Base-by-base conservation (phyloP, 53 echinoderm and acorn worm genomes). In the Pentamera pediparva region DNA sequence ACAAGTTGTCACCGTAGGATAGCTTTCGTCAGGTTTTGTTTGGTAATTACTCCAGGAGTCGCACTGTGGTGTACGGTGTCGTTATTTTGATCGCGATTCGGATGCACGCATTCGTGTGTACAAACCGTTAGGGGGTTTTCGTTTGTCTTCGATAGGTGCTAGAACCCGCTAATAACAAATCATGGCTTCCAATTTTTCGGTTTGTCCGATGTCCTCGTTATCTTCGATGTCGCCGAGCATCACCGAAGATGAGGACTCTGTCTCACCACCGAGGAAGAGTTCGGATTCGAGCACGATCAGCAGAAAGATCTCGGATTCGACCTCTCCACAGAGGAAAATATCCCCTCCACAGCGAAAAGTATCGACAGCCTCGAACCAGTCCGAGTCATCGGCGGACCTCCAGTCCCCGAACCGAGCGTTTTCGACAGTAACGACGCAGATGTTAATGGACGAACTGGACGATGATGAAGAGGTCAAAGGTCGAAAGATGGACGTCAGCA, bases 401-500 rank as follows among this genome's bases (percentile, higher is more conserved):
- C 50, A 64, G 52, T 78, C 50, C 35, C 78, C 78, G 10, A 65
- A 53, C 15, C 38, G 50, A 32, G 78, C 73, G 20, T 35, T 72
- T 51, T 72, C 73, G 34, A 72, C 73, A 35, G 55, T 72, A 24
- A 72, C 73, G 20, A 50, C 50, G 24, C 73, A 72, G 26, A 72
- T 72, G 55, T 21, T 72, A 35, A 34, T 19, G 54, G 37, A 34
- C 7, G 73, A 72, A 35, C n/a, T 72, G n/a, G 73, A 72, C 9
- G 73, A 51, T 51, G 86, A 86, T 59, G 37, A 37, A 61, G 78
- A 73, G 19, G 61, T 32, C 13, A 80, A 27, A 32, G 77, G 78
- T 20, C 59, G 81, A 43, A 89, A 86, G 41, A 32, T 92, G 58
- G 89, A 80, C 55, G 77, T 92, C 57, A 86, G 78, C 35, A 89